Conservation (phyloP, 30 jellyfish, hydroid and myxozoan genomes). For the Catostylus mosaicus region DNA sequence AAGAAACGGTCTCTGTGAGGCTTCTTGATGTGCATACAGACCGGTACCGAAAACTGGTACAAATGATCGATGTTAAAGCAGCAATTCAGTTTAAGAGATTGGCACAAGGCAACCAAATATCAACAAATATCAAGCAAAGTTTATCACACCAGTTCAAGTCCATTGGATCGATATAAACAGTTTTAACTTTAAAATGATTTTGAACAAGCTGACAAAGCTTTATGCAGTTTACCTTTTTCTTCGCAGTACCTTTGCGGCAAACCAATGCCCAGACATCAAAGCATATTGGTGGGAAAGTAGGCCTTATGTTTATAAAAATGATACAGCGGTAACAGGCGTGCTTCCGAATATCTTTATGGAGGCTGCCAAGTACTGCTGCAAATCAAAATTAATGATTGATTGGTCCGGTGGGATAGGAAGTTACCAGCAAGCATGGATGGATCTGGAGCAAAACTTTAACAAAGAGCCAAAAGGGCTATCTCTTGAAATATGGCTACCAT, state of each 20-base stretch:
- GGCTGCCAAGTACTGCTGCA: constrained; percentile 44
- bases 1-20: too few species aligned
- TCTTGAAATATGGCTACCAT: constrained; percentile 47
- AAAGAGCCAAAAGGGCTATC: neutral
- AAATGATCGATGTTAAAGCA: too few species aligned
- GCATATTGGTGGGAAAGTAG: constrained; percentile 48
- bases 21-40: too few species aligned
- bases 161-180: neutral
- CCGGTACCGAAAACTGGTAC: too few species aligned
- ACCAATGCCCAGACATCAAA: constrained; percentile 24
- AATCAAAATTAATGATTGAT: neutral
- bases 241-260: neutral
- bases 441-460: neutral
- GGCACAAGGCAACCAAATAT: too few species aligned
- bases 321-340: constrained; percentile 17
- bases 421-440: constrained; percentile 12
- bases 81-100: too few species aligned
- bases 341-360: constrained; percentile 19
- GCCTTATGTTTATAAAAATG: constrained; percentile 26
- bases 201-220: neutral
- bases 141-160: neutral
- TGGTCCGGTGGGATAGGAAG: constrained; percentile 9
- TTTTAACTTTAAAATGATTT: neutral
- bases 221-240: too few species aligned
- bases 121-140: too few species aligned